These are phyloP conservation scores for Halcyon malimbica DNA, from an alignment of 2,113 vertebrate genomes.

Conservation along the genomic window DNA sequence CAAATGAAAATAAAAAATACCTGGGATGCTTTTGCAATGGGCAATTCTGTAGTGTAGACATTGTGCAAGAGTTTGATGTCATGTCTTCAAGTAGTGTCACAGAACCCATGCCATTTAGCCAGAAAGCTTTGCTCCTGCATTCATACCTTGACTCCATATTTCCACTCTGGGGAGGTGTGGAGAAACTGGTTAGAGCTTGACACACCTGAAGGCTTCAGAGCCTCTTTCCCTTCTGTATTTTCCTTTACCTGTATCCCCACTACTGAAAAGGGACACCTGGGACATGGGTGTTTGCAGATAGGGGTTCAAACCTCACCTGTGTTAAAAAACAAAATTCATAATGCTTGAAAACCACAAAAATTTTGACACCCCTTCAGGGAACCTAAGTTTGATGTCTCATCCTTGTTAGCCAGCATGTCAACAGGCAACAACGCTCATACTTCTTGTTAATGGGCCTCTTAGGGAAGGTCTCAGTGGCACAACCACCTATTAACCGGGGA, in stretches of 20 bases:
- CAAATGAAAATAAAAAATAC: background rate
- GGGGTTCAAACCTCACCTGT: background rate
- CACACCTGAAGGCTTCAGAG: background rate
- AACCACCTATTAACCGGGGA: slow-evolving; percentile 24
- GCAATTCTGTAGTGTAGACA: background rate
- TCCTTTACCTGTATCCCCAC: background rate
- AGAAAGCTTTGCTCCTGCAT: background rate
- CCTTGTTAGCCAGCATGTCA: background rate
- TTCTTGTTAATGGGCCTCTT: background rate
- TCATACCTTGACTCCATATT: background rate
- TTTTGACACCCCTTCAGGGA: background rate
- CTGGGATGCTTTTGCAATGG: background rate
- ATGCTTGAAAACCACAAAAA: background rate
- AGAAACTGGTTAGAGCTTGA: background rate
- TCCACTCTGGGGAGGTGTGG: background rate
- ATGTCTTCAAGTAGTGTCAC: background rate
- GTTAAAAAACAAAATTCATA: background rate
- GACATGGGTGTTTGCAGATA: background rate
- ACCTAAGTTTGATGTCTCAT: background rate
- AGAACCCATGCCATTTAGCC: background rate
- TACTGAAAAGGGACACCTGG: background rate
- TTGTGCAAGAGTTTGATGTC: background rate
- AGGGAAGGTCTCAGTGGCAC: background rate
- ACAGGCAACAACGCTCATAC: background rate
- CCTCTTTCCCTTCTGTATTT: background rate